Base-by-base conservation (phyloP, 30 jellyfish, hydroid and myxozoan genomes). In the Cassiopea xamachana region DNA sequence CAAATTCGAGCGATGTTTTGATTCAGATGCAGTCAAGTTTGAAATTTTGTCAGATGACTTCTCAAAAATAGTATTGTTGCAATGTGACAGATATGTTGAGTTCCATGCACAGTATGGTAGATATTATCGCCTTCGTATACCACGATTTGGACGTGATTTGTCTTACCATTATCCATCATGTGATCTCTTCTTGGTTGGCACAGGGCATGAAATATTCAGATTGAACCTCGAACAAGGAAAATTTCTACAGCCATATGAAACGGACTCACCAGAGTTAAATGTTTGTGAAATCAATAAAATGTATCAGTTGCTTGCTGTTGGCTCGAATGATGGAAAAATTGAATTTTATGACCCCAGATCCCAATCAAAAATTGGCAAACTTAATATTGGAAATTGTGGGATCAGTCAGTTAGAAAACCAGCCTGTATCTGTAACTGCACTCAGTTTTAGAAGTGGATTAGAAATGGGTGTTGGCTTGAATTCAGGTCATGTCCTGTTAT, bases 41-140 rank as follows among this genome's bases (percentile, higher is more conserved):
- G 98, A 97, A 12, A 46, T 97, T 60, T 80, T 97, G 61, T 84
- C 98, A 6, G 99, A 97, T n/a, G 99, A 97, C 87, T 93, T 62
- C 69, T 97, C 99, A 15, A 97, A 97, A 88, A 68, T 94, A 13
- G 99, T 89, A 17, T 83, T 97, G 9, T 67, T 97, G 74, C 99
- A 89, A 50, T 77, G 92, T 69, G 99, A 97, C 80, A 85, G 99
- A 59, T 93, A 93, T 80, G 95, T 97, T 1, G 99, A 97, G 77
- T 84, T 97, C 46, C 99, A 97, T 89, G 98, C 99, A 4, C 98
- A 94, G 61, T 92, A 91, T 89, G 98, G 99, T 10, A 92, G 98
- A 60, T 97, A 97, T 92, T 94, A 97, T 86, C 96, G 99, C 49
- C 89, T 98, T 13, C 91, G 99, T n/a, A 97, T 97, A 67, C 99